Evolutionary conservation across 1,140 invertebrate genomes (phyloP).

Genomic region (Cotesia glomerata): DNA sequence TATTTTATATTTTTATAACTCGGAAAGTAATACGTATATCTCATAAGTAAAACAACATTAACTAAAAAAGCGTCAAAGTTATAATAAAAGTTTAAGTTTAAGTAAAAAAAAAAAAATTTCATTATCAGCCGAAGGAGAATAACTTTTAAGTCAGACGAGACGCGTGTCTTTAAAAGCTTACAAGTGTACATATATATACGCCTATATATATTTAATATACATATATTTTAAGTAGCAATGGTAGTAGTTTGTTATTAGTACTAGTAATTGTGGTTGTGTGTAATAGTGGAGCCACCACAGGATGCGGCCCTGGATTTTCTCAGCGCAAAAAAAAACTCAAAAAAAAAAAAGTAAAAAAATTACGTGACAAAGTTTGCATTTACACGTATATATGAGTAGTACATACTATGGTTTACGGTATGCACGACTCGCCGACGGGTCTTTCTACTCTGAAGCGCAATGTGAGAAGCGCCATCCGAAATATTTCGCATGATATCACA

Average conservation of each 20-base stretch:
- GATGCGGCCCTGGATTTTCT: conserved; percentile 39
- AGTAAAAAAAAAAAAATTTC: background rate
- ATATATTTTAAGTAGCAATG: too few relatives aligned
- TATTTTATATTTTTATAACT: too few relatives aligned
- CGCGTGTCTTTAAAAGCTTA: conserved; percentile 21
- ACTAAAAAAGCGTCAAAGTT: too few relatives aligned
- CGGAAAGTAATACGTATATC: too few relatives aligned
- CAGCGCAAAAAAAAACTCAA: conserved; percentile 15
- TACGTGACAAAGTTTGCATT: conserved; percentile 60
- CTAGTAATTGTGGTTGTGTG: background rate
- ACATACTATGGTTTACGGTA: conserved; percentile 1
- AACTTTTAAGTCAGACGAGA: conserved; percentile 20
- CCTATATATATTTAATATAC: too few relatives aligned
- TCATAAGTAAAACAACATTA: too few relatives aligned
- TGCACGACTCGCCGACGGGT: conserved; percentile 36
- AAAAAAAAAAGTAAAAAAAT: conserved; percentile 47
- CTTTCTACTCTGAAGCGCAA: background rate
- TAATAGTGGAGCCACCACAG: conserved; percentile 3
- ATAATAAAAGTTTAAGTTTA: background rate
- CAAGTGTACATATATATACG: background rate
- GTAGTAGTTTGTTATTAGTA: too few relatives aligned
- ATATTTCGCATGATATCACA: conserved; percentile 50
- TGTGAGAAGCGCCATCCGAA: conserved; percentile 37
- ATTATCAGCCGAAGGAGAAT: conserved; percentile 15
- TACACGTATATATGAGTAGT: conserved; percentile 40